These are phyloP conservation scores for Lymantria dispar DNA, from an alignment of 2,888 invertebrate genomes.

Conservation along the genomic window DNA sequence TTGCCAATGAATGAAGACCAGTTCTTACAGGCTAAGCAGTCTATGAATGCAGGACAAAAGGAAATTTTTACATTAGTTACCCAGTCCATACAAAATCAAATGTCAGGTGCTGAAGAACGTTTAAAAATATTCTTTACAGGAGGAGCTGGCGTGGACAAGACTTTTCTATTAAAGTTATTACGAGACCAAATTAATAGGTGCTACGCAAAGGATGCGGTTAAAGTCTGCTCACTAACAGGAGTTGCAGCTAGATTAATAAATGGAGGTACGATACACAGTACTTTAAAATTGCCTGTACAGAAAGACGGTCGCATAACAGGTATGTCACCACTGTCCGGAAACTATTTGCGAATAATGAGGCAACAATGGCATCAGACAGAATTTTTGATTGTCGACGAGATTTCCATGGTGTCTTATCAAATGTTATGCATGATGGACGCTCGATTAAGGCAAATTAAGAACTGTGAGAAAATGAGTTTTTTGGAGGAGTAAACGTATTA, in stretches of 20 bases:
- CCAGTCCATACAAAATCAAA: neutral
- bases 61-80: neutral
- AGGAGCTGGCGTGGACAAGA: conserved; percentile 22
- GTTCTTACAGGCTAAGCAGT: conserved; percentile 11
- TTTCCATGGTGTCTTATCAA: conserved; percentile 39
- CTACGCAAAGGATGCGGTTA: conserved; percentile 20
- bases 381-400: conserved; percentile 34
- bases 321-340: conserved; percentile 27
- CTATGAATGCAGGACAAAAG: conserved; percentile 16
- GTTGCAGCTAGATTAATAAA: conserved; percentile 37
- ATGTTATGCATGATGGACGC: conserved; percentile 33
- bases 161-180: conserved; percentile 20
- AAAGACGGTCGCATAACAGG: conserved; percentile 29
- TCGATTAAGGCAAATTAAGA: conserved; percentile 19
- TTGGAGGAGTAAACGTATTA: conserved; percentile 19
- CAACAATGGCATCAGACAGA: conserved; percentile 28
- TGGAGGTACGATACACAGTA: conserved; percentile 16
- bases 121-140: conserved; percentile 21
- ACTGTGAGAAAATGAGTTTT: conserved; percentile 19
- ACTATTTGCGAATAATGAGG: conserved; percentile 31
- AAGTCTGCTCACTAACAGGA: conserved; percentile 38
- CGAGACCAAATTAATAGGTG: conserved; percentile 26
- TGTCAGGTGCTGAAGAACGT: conserved; percentile 1
- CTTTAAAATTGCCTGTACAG: conserved; percentile 27
- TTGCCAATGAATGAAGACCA: conserved; percentile 15